Percentiles rank a stretch among this genome's conserved stretches.
phyloP scores from a whole-genome alignment of 2,113 vertebrate genomes.

The Hypanus sabinus region DNA sequence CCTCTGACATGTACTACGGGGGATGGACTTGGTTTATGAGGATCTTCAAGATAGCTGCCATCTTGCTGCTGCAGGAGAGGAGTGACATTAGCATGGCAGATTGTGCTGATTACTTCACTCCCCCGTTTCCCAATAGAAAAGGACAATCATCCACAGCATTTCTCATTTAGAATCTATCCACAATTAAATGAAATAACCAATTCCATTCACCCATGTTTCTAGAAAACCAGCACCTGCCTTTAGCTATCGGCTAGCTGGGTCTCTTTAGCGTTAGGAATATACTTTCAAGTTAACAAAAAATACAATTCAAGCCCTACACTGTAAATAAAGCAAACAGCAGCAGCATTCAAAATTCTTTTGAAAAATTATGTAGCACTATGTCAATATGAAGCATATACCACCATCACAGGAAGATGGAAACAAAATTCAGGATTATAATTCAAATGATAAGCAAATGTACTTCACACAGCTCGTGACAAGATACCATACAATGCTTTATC shows the following conservation, averaged over 20 bases:
- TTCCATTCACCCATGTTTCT: background rate
- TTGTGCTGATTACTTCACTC: background rate
- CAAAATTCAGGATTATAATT: background rate
- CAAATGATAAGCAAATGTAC: too few relatives aligned
- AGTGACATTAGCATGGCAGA: background rate
- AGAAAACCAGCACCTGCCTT: background rate
- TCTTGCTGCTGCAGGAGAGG: conserved; percentile 55
- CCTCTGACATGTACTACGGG: conserved; percentile 87
- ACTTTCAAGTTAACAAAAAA: background rate
- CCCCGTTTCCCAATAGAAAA: background rate
- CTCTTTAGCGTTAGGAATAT: background rate
- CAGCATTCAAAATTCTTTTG: background rate
- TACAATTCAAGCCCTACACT: background rate
- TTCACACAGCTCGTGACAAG: background rate
- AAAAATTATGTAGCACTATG: background rate
- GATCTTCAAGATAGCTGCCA: conserved; percentile 70
- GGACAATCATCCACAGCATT: background rate
- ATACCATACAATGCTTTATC: background rate
- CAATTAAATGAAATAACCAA: background rate
- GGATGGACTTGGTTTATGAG: conserved; percentile 85
- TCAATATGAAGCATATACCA: background rate
- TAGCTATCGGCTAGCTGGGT: background rate
- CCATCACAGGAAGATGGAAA: background rate
- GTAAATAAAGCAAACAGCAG: background rate
- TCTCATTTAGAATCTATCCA: background rate